Percentiles rank a stretch among this genome's conserved stretches.
phyloP scores from a whole-genome alignment of 2,888 invertebrate genomes.

The Dryococelus australis region DNA sequence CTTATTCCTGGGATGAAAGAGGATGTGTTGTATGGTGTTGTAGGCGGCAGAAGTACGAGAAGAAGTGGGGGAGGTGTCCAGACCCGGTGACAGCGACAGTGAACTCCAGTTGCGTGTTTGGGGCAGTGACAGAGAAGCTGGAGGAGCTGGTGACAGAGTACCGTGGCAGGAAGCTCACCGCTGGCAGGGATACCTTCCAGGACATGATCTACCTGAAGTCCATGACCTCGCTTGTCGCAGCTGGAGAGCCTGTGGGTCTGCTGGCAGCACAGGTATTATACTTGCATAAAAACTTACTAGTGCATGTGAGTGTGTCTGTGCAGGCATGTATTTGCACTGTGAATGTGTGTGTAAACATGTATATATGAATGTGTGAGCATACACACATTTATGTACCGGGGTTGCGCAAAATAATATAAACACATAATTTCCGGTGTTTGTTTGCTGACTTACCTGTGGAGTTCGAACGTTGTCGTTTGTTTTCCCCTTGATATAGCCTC shows the following conservation, averaged over 20 bases:
- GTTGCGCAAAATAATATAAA: too few relatives aligned
- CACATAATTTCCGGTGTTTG: too few relatives aligned
- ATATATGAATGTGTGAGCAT: too few relatives aligned
- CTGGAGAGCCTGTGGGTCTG: slow-evolving; percentile 96
- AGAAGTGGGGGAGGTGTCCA: slow-evolving; percentile 65
- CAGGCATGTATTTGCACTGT: too few relatives aligned
- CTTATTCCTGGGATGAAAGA: too few relatives aligned
- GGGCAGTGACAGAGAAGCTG: slow-evolving; percentile 84
- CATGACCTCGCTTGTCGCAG: slow-evolving; percentile 78
- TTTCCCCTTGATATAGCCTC: too few relatives aligned
- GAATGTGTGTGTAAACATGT: too few relatives aligned
- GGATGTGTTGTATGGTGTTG: background rate
- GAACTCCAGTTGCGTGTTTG: slow-evolving; percentile 79
- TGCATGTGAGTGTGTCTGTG: background rate
- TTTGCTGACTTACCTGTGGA: too few relatives aligned
- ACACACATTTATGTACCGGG: too few relatives aligned
- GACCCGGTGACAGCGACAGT: slow-evolving; percentile 77
- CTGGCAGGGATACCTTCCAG: slow-evolving; percentile 61
- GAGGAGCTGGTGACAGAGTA: slow-evolving; percentile 72
- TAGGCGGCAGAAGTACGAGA: slow-evolving; percentile 36
- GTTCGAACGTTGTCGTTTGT: too few relatives aligned
- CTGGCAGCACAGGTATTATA: slow-evolving; percentile 88
- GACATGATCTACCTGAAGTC: slow-evolving; percentile 80
- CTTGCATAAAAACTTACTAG: too few relatives aligned
- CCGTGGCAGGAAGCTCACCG: slow-evolving; percentile 57